These are phyloP conservation scores for Microcebus murinus DNA, from an alignment of 2,113 vertebrate genomes.

Conservation along the genomic window DNA sequence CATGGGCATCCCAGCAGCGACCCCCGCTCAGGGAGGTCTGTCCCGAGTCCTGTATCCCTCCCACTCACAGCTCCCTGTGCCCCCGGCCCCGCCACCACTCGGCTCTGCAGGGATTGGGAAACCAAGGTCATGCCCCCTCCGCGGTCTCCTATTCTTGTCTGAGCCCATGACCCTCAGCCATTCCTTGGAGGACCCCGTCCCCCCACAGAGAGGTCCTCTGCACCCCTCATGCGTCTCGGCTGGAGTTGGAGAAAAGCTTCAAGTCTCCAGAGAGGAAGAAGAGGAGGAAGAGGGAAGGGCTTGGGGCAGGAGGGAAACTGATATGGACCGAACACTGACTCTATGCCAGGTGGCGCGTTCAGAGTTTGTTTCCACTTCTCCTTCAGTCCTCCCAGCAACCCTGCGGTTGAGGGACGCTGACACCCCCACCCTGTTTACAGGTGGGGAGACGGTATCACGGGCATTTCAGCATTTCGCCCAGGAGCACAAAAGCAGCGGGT, in stretches of 20 bases:
- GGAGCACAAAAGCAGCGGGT: background rate
- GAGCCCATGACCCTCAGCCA: background rate
- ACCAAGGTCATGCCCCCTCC: background rate
- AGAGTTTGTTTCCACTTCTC: background rate
- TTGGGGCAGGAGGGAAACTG: too few relatives aligned
- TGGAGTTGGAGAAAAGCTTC: background rate
- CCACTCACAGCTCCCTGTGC: background rate
- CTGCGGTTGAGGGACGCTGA: background rate
- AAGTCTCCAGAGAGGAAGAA: background rate
- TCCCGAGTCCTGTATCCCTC: background rate
- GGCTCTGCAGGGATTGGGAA: background rate
- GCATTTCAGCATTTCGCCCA: background rate
- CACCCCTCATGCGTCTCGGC: background rate
- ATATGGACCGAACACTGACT: too few relatives aligned
- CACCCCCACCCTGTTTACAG: background rate
- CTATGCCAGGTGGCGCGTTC: background rate
- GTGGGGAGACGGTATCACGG: background rate
- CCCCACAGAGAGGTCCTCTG: background rate
- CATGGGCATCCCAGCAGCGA: background rate
- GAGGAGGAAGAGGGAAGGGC: background rate
- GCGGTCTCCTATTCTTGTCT: background rate
- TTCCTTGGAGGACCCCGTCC: background rate
- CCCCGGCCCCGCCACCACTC: background rate
- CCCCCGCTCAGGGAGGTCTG: fast-evolving
- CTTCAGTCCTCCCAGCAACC: background rate